Conservation (phyloP, 1,140 invertebrate species). For the Pseudomyrmex gracilis region DNA sequence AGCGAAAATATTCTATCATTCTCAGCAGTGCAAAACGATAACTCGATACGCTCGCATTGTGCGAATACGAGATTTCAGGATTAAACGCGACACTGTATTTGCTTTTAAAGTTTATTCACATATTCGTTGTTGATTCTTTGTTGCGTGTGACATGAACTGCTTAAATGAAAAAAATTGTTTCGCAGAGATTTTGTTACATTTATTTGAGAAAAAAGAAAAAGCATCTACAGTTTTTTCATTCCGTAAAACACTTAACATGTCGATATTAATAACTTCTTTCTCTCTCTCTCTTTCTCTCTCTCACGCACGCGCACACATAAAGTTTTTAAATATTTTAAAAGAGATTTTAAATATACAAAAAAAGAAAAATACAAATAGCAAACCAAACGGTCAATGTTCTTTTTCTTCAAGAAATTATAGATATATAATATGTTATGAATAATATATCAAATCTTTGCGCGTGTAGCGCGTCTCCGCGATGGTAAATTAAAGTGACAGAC, state of each 20-base stretch:
- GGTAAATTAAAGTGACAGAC: background rate
- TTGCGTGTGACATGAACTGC: slow-evolving; percentile 4
- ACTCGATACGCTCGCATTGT: slow-evolving; percentile 34
- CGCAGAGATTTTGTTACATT: background rate
- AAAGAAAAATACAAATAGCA: background rate
- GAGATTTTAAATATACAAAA: too few relatives aligned
- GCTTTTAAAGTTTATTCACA: slow-evolving; percentile 39
- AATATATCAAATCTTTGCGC: background rate
- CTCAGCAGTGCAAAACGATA: slow-evolving; percentile 34
- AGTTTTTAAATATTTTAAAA: too few relatives aligned
- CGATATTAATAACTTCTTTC: background rate
- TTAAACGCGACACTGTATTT: slow-evolving; percentile 48
- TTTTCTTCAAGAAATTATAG: background rate
- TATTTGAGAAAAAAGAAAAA: background rate
- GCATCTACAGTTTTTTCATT: too few relatives aligned
- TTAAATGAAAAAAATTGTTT: slow-evolving; percentile 32
- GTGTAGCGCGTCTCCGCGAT: background rate
- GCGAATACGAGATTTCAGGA: slow-evolving; percentile 37
- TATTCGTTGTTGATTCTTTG: slow-evolving; percentile 25
- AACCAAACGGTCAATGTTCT: background rate
- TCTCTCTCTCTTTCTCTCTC: too few relatives aligned
- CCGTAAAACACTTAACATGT: background rate
- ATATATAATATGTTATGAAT: background rate
- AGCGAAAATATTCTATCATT: slow-evolving; percentile 29
- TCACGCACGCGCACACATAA: too few relatives aligned